Base-by-base conservation (phyloP, 2,113 vertebrate species). In the Dryoscopus gambensis region DNA sequence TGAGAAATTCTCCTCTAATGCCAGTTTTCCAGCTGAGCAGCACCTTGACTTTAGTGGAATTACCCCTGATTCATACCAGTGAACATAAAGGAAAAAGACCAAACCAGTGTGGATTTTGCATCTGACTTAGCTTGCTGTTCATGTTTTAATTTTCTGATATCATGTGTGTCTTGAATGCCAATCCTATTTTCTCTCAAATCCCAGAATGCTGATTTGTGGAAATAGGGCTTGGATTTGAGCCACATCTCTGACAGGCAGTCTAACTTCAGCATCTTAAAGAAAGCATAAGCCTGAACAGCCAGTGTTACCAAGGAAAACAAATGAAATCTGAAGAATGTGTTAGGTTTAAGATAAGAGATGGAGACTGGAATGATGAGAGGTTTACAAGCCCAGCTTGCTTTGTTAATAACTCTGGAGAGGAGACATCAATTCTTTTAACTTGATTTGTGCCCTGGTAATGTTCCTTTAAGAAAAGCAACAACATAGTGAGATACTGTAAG, bases 131-230 rank as follows among this genome's bases (percentile, higher is more conserved):
- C 62, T 86, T 71, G 33, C 75, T 79, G 69, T 31, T 93, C 84
- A 40, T 11, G 1, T 89, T 89, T 92, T 82, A 21, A 59, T 85
- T 93, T 92, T 92, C 49, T 27, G 25, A n/a, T 75, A 92, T 46
- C 30, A 49, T 76, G 55, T 14, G 46, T 73, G 75, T 65, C 70
- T 84, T 83, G 50, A 75, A 79, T 75, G 44, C 35, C 70, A 67
- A 79, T 88, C 63, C 40, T 92, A 33, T 85, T 94, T 94, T 93
- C 71, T 90, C 59, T 69, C 75, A 92, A 93, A 88, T 90, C 75
- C 75, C 76, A 69, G 65, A 82, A 87, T 1, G 1, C 35, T 84
- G 49, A 44, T 62, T 71, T 6, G 2, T 57, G 53, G 77, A 89
- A 81, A 79, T 40, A 56, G 8, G 17, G 15, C 65, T 71, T 91